Percentiles rank a stretch among this genome's conserved stretches.
phyloP scores from a whole-genome alignment of 2,888 invertebrate species.

The Andricus curvator region DNA sequence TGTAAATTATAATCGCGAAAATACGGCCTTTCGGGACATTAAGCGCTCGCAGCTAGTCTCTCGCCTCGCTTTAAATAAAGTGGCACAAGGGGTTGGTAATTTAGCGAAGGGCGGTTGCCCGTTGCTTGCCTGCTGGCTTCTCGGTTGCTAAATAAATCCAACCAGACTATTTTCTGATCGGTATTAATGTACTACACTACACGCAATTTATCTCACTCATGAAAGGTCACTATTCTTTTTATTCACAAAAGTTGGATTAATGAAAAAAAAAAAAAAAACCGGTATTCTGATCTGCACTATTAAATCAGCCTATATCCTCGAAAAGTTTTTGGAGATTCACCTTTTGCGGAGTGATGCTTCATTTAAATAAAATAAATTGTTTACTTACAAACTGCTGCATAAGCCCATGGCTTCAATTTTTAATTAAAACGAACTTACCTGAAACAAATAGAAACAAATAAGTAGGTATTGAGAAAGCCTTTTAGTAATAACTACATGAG shows the following conservation, averaged over 20 bases:
- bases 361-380: not conserved
- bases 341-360: no score
- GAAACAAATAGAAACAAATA: not conserved
- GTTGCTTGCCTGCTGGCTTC: slow-evolving; percentile 32
- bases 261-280: not conserved
- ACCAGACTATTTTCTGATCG: slow-evolving; percentile 53
- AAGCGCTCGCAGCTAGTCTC: slow-evolving; percentile 56
- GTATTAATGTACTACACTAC: slow-evolving; percentile 50
- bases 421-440: not conserved
- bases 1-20: slow-evolving; percentile 69
- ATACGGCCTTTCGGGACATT: slow-evolving; percentile 69
- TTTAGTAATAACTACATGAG: no score
- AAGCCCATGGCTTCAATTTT: not conserved
- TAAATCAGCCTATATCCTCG: no score
- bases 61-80: slow-evolving; percentile 50
- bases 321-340: no score
- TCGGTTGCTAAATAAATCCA: slow-evolving; percentile 47
- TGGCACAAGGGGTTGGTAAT: slow-evolving; percentile 46
- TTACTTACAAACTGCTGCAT: not conserved
- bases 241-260: not conserved
- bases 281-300: no score
- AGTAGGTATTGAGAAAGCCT: no score
- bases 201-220: slow-evolving; percentile 36
- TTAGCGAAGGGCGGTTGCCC: slow-evolving; percentile 44
- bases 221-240: not conserved